Conservation (phyloP, 1,140 invertebrate species). For the Dendrolimus punctatus region DNA sequence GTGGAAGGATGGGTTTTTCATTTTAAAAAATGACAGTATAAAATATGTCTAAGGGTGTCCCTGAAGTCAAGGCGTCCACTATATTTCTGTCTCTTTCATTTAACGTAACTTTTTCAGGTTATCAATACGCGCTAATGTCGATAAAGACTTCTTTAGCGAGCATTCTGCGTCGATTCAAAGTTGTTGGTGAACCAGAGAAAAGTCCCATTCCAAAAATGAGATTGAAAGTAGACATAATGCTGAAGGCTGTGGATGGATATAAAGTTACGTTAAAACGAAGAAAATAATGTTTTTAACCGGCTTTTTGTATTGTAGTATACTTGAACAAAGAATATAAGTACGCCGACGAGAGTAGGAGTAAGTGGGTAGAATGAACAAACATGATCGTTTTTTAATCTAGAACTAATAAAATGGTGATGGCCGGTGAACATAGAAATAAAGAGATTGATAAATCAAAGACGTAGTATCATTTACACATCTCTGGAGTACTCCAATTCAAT, state of each 20-base stretch:
- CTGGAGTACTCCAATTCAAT: too few relatives aligned
- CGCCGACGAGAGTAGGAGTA: too few relatives aligned
- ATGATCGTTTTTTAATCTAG: too few relatives aligned
- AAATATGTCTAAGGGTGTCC: slow-evolving; percentile 6
- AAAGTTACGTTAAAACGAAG: slow-evolving; percentile 20
- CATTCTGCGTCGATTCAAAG: slow-evolving; percentile 35
- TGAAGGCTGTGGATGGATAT: slow-evolving; percentile 30
- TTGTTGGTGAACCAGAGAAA: slow-evolving; percentile 17
- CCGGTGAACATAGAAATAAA: too few relatives aligned
- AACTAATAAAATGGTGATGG: too few relatives aligned
- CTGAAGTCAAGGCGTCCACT: neutral
- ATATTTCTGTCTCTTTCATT: neutral
- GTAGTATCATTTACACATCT: too few relatives aligned
- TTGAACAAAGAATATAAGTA: neutral
- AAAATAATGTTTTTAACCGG: neutral
- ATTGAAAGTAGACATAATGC: slow-evolving; percentile 31
- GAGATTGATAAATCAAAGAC: too few relatives aligned
- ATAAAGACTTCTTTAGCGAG: slow-evolving; percentile 33
- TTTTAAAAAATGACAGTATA: too few relatives aligned
- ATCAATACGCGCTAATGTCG: slow-evolving; percentile 61
- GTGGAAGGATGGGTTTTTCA: too few relatives aligned
- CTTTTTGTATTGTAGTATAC: neutral
- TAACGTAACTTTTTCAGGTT: slow-evolving; percentile 36
- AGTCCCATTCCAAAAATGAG: slow-evolving; percentile 20
- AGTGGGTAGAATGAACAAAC: too few relatives aligned